Percentiles rank a stretch among this genome's conserved stretches.
Evolutionary conservation across 2,113 vertebrate genomes (phyloP).

Genomic region (Eidolon helvum): DNA sequence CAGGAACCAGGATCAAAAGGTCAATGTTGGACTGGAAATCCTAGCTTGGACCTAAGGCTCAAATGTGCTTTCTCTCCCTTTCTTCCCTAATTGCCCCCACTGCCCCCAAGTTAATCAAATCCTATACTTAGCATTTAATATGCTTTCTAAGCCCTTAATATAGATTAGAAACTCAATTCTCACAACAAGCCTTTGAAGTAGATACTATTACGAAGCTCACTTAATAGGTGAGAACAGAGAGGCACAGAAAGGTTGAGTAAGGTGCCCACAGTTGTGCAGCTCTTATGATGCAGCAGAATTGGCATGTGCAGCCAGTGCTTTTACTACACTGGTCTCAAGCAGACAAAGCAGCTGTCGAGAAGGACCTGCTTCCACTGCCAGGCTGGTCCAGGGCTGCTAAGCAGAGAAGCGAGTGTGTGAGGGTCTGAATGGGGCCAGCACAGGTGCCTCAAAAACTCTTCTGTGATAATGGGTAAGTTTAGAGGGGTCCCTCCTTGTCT

Average conservation of each 20-base stretch:
- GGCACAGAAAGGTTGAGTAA: neutral
- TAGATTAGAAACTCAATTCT: neutral
- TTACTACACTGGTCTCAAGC: no score
- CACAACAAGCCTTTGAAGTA: neutral
- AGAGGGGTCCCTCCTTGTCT: neutral
- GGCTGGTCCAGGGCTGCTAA: neutral
- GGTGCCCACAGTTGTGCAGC: fast-evolving
- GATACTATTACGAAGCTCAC: neutral
- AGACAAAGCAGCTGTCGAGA: neutral
- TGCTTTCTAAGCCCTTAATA: neutral
- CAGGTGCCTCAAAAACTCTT: neutral
- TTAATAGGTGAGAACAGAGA: neutral
- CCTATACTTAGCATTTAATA: neutral
- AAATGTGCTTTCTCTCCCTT: neutral
- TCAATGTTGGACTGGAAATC: neutral
- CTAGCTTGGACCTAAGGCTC: neutral
- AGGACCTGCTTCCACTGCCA: neutral
- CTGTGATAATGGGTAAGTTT: no score
- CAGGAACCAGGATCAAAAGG: neutral
- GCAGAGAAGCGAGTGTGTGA: fast-evolving
- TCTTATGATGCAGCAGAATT: fast-evolving
- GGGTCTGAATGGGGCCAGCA: neutral
- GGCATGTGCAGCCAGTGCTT: neutral
- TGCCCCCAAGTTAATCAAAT: neutral
- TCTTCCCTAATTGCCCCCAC: neutral